Base-by-base conservation (phyloP, 2,888 invertebrate species). In the Hedychridium roseum region DNA sequence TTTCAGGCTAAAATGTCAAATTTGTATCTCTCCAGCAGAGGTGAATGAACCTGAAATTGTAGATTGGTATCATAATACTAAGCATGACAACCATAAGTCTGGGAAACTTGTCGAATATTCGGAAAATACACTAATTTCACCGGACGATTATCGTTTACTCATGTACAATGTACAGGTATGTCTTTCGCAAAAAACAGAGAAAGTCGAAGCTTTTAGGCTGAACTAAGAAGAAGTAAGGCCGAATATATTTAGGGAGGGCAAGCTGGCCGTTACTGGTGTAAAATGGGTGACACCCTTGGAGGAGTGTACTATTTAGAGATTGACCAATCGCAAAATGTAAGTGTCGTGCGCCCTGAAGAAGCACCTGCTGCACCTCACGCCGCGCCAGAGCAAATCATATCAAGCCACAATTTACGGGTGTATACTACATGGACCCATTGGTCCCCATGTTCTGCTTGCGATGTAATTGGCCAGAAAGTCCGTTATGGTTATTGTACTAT, bases 361-460 rank as follows among this genome's bases (percentile, higher is more conserved):
- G 65, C 69, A n/a, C 52, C 55, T 1, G 57, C 66, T 18, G 74
- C 74, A 4, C 74, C 76, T 1, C 78, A 80, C 54, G 62, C 80
- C 23, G 59, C 64, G 61, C 54, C 68, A 23, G 56, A 74, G 0
- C 59, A 68, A 42, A 38, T 64, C 17, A 71, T 68, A 17, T 41
- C 53, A 37, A 60, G 61, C 46, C 75, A 64, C 18, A 70, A 79
- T 48, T 60, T 86, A 42, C 64, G 73, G 44, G 50, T 85, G 36
- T 83, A 80, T 57, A 86, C 83, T 0, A 73, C 77, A 4, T 89
- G 89, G 88, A 78, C 82, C 1, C 67, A 76, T 1, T 90, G 90
- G 90, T 85, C 86, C 4, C 74, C 81, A 18, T 90, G 90, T 71
- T 87, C 85, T 49, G 75, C 72, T 5, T 90, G 90, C 60, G 82